Base-by-base conservation (phyloP, 2,888 invertebrate genomes). In the Psococerastis gibbosa region DNA sequence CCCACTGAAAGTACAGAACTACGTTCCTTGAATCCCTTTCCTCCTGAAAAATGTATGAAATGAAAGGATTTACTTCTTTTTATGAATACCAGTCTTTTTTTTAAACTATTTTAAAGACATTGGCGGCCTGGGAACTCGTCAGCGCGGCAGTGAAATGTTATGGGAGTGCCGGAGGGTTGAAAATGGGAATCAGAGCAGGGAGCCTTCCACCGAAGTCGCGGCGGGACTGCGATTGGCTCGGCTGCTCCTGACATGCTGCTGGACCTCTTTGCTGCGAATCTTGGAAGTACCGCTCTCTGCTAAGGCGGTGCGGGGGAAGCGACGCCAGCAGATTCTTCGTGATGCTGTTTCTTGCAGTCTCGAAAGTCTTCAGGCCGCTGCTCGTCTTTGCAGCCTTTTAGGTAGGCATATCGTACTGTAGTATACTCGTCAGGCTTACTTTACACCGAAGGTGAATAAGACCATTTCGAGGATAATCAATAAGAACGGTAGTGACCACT, bases 351-450 rank as follows among this genome's bases (percentile, higher is more conserved):
- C 85, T 45, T 72, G 81, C 52, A 83, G 88, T 52, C 68, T 94
- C 45, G 88, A 89, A 59, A 89, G 89, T 13, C 65, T 94, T 18
- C 91, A 91, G 59, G 84, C 82, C 71, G 89, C 91, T 16, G 91
- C 92, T 13, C 76, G 81, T 52, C 71, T 94, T 42, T 87, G 91
- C 61, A 92, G 89, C 57, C 75, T 78, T 2, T 65, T 92, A 47
- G 85, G 73, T 72, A 50, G 51, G 55, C 43, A 44, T 41, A 32
- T 43, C 35, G 34, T 33, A n/a, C n/a, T n/a, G n/a, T n/a, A n/a
- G n/a, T n/a, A n/a, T n/a, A n/a, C n/a, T n/a, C n/a, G n/a, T n/a
- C n/a, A n/a, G n/a, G n/a, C n/a, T n/a, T n/a, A n/a, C n/a, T n/a
- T n/a, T n/a, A n/a, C n/a, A n/a, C n/a, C n/a, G n/a, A n/a, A n/a